Evolutionary conservation across 2,797 vertebrate genomes (phyloP).

Genomic region (Halcyon badia): DNA sequence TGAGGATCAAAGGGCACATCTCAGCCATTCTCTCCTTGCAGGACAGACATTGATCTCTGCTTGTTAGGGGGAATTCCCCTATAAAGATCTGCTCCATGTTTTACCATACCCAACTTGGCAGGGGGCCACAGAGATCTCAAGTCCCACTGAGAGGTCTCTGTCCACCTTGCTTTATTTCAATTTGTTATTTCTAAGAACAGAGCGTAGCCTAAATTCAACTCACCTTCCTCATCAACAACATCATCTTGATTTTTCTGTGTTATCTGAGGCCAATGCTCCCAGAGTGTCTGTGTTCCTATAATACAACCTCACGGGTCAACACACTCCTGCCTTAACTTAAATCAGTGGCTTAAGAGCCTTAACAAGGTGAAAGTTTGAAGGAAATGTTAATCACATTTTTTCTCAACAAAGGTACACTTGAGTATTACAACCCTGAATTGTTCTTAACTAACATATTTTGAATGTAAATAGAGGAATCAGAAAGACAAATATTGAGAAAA

Average conservation of each 20-base stretch:
- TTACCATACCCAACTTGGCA: neutral
- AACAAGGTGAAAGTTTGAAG: neutral
- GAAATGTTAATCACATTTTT: neutral
- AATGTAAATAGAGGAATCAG: neutral
- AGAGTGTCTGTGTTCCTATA: neutral
- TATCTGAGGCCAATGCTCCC: neutral
- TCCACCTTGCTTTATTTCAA: neutral
- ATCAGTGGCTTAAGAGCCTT: neutral
- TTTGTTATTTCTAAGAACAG: neutral
- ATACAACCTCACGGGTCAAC: accelerated
- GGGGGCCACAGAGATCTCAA: neutral
- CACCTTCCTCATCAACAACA: neutral
- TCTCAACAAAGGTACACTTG: neutral
- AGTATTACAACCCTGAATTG: neutral
- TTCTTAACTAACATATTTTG: neutral
- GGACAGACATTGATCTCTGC: neutral
- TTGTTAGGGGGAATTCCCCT: neutral
- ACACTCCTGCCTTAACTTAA: neutral
- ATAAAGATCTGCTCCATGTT: neutral
- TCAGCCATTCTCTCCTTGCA: neutral
- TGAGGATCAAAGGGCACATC: neutral
- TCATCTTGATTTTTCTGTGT: neutral
- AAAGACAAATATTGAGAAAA: neutral
- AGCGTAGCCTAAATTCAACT: neutral
- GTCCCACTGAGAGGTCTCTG: neutral